Evolutionary conservation across 2,113 vertebrate genomes (phyloP), one percentile per base, ranked within the genome.

Genomic region (Ophthalmolycus amberensis): DNA sequence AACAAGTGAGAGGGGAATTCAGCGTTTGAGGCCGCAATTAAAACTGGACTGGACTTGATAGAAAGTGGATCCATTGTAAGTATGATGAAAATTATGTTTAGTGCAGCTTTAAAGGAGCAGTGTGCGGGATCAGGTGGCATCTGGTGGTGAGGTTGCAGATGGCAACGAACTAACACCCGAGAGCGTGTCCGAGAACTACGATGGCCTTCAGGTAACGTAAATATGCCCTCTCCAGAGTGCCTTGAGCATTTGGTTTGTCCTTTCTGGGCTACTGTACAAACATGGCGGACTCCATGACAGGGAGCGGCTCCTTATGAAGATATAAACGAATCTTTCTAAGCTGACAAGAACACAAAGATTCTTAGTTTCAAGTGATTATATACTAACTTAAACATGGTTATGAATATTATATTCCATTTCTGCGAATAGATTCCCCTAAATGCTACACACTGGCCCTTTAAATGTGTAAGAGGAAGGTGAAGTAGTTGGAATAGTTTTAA

Each of bases 1-100:
- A 79, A 77, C 66, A 74, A 52, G 15, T 60, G 74, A 71, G 58
- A 34, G 0, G 29, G 7, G 62, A 69, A 18, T 56, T 75, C 27
- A 59, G 71, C 46, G 66, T 82, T 59, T 67, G 37, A 29, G 42
- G 44, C 14, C 42, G 14, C 5, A 48, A 37, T 37, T 54, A 71
- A 71, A 68, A 56, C 8, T n/a, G 14, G 5, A 46, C 15, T 46
- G 44, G 22, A 54, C 9, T 54, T 54, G 22, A n/a, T n/a, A 54
- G 52, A 56, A 56, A n/a, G 20, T 54, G n/a, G 50, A 54, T n/a
- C 50, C 20, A 25, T n/a, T 11, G 52, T 50, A 20, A 50, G 9
- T 20, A 20, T 50, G 18, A 50, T 5, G 18, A 16, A 50, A 50
- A 46, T 46, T 3, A 7, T 15, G 44, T 15, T 46, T 15, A 15